Conservation (phyloP, 1,140 invertebrate species). For the Melitaea cinxia region DNA sequence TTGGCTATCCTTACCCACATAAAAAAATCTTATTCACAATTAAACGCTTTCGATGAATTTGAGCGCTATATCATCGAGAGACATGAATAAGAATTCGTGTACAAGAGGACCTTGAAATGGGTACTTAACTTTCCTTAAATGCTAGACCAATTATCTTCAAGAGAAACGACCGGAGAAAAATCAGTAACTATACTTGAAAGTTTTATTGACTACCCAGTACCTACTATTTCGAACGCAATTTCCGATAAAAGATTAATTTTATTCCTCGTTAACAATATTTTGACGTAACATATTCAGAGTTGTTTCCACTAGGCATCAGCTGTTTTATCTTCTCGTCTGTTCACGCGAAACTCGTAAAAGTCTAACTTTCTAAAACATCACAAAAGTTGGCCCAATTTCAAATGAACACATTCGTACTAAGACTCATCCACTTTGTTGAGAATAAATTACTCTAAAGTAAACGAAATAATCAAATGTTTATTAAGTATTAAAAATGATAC, state of each 20-base stretch:
- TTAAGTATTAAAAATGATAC: no score
- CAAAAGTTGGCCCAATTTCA: neutral
- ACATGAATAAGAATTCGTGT: neutral
- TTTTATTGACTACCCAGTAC: neutral
- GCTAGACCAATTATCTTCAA: neutral
- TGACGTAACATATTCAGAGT: no score
- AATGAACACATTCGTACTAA: neutral
- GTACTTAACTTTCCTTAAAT: neutral
- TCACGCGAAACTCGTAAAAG: neutral
- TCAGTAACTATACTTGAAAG: neutral
- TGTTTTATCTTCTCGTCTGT: no score
- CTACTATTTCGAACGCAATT: no score
- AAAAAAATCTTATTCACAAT: no score
- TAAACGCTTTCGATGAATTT: neutral
- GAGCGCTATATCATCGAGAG: neutral
- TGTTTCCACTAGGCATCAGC: no score
- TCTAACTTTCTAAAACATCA: neutral
- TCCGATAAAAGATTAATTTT: no score
- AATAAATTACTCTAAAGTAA: no score
- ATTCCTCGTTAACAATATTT: no score
- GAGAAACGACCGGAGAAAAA: neutral
- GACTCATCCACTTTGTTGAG: neutral
- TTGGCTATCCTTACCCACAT: neutral
- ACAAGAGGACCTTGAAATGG: slow-evolving; percentile 1
- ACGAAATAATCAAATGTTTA: no score